Evolutionary conservation across 1,140 invertebrate genomes (phyloP).

Genomic region (Mya arenaria): DNA sequence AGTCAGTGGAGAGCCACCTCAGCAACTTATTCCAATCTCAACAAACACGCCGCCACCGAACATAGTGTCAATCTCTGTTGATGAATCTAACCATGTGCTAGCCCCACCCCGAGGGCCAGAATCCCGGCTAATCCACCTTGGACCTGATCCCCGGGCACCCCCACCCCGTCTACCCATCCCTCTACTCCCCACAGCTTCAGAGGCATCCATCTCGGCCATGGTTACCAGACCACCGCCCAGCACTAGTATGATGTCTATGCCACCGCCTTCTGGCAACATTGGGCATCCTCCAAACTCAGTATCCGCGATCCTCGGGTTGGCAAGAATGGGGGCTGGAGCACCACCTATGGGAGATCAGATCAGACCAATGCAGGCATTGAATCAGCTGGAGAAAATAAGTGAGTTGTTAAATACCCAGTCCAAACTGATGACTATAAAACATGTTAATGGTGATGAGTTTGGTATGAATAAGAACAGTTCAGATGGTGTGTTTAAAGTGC

Average conservation of each 20-base stretch:
- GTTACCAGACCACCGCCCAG: slow-evolving; percentile 34
- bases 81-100: not conserved
- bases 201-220: slow-evolving; percentile 20
- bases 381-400: slow-evolving; percentile 45
- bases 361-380: not conserved
- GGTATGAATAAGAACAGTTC: slow-evolving; percentile 9
- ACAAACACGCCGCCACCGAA: slow-evolving; percentile 31
- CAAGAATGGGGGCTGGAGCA: slow-evolving; percentile 6
- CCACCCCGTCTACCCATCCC: slow-evolving; percentile 43
- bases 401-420: slow-evolving; percentile 34
- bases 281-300: slow-evolving; percentile 14
- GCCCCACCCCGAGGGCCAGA: slow-evolving; percentile 16
- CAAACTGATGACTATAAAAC: slow-evolving; percentile 10
- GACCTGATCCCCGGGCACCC: slow-evolving; percentile 23
- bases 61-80: slow-evolving; percentile 20
- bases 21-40: slow-evolving; percentile 16
- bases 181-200: slow-evolving; percentile 29
- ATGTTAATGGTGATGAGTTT: not conserved
- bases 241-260: slow-evolving; percentile 31
- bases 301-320: slow-evolving; percentile 35
- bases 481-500: slow-evolving; percentile 70
- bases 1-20: not conserved
- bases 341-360: not conserved
- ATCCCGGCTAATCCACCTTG: slow-evolving; percentile 23
- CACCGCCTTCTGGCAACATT: not conserved